Base-by-base conservation (phyloP, 2,797 vertebrate genomes). In the Coendou prehensilis region DNA sequence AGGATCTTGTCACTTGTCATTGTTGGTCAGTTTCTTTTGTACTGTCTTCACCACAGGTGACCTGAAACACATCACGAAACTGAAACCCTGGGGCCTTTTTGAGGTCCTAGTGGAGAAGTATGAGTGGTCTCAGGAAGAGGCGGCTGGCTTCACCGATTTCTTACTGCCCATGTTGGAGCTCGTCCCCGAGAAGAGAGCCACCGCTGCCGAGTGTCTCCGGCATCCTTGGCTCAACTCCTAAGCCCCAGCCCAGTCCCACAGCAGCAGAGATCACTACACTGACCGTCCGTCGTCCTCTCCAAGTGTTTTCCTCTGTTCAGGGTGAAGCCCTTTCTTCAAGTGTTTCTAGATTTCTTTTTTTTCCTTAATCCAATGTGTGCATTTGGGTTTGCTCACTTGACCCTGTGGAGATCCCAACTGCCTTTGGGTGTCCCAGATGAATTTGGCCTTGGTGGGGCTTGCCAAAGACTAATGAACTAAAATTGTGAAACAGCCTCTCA, bases 61-160 rank as follows among this genome's bases (percentile, higher is more conserved):
- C 92, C 99, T 99, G 97, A 99, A 99, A 95, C 99, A 99, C 98
- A 99, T 99, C 98, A 99, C 99, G 85, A 99, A 99, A 98, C 98
- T 99, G 98, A 99, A 99, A 98, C 99, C 99, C 0, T 99, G 99
- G 99, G 99, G 99, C 93, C 99, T 99, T 93, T 97, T 99, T 56
- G 99, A 99, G 89, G 99, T 99, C 86, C 96, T 99, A 95, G 99
- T 99, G 87, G 99, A 99, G 96, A 99, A 99, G 98, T 99, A 99
- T 0, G 99, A 99, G 98, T 99, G 99, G 99, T 84, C 99, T 97
- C 99, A 99, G 97, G 99, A 99, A 4, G 99, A 99, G 94, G 99
- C 99, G 13, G 98, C 99, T 95, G 98, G 97, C 67, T 99, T 99
- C 99, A 99, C 99, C 95, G 99, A 99, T 98, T 99, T 99, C 99